Evolutionary conservation across 2,797 vertebrate species (phyloP), one percentile per base, ranked within the genome.

Genomic region (Dendrocincla fuliginosa): DNA sequence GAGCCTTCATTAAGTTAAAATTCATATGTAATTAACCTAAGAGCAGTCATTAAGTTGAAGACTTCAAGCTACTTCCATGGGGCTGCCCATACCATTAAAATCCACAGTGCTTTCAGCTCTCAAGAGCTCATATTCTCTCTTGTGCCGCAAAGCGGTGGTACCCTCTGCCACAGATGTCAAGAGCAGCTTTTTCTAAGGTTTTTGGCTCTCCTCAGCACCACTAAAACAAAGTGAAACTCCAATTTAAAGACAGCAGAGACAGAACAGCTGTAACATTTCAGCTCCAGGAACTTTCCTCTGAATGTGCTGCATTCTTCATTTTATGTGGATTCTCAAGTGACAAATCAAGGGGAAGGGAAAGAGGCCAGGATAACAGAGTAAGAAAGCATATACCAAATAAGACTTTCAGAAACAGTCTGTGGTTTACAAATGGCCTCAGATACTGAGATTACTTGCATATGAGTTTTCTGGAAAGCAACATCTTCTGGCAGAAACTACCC

Each of bases 311-410:
- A 67, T 95, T 92, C 78, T 95, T 90, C 32, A 35, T 84, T 95
- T 90, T 70, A 89, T 84, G 52, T 50, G 63, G 70, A 87, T 84
- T 90, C 94, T 95, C 90, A 94, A 95, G 86, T 70, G 88, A 60
- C 82, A 93, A 94, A 94, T 73, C 73, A 93, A 93, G 32, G 28
- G 88, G 50, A 5, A 76, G 23, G 55, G 27, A 93, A 88, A 42
- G 80, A 46, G 25, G 86, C 93, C 90, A 90, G 90, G 44, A 63
- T 59, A 88, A 87, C 16, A 59, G 53, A 81, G 50, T 39, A 37
- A 81, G 88, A 92, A 94, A 82, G 35, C 44, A 49, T 42, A 52
- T 9, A 84, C 33, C 47, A 28, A 76, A 93, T 79, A 76, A 6
- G 37, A 87, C 74, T 90, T 90, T 53, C 68, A 95, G 90, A 95